Evolutionary conservation across 2,113 vertebrate genomes (phyloP).

Genomic region (Diadophis punctatus): DNA sequence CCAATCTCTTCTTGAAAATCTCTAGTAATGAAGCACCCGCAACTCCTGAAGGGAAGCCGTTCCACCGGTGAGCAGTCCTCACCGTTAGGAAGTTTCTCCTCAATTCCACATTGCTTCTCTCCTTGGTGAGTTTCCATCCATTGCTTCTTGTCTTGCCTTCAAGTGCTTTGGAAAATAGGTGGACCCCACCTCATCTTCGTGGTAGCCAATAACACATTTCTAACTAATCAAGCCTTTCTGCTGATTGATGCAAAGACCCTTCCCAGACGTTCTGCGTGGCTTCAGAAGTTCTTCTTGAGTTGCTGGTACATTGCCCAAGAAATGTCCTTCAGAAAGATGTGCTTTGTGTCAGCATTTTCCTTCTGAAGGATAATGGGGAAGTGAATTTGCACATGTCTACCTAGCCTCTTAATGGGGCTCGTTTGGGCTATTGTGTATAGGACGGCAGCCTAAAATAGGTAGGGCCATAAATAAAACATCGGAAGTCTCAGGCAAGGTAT

Average conservation of each 20-base stretch:
- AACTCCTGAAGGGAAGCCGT: background rate
- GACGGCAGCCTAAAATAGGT: background rate
- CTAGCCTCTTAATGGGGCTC: background rate
- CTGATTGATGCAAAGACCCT: background rate
- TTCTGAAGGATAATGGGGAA: background rate
- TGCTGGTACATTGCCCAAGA: background rate
- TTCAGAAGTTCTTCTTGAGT: background rate
- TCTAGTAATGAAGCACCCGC: background rate
- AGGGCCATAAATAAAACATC: conserved; percentile 1
- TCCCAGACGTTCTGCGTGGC: background rate
- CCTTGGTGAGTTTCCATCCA: background rate
- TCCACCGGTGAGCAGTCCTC: background rate
- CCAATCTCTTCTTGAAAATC: background rate
- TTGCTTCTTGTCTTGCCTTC: background rate
- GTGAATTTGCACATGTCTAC: background rate
- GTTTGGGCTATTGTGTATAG: background rate
- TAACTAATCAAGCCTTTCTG: background rate
- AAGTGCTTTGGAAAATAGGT: background rate
- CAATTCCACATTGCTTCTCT: background rate
- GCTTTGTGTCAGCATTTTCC: background rate
- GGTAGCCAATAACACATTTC: background rate
- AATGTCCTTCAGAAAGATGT: background rate
- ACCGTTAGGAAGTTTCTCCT: background rate
- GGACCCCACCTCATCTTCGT: background rate
- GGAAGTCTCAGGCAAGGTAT: background rate